phyloP scores from a whole-genome alignment of 1,140 invertebrate genomes.

The Apis cerana region DNA sequence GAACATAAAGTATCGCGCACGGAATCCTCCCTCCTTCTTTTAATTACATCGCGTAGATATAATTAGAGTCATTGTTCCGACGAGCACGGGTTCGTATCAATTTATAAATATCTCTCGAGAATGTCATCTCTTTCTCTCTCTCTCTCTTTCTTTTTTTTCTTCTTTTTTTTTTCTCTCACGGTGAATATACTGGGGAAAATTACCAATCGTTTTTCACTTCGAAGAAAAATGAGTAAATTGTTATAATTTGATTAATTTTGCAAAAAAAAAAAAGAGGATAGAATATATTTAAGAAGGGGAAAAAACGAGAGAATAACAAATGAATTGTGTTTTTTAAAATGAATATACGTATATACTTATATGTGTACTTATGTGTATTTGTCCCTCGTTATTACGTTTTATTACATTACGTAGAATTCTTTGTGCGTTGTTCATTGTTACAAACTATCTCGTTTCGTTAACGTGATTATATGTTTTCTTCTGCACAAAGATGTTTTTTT shows the following conservation, averaged over 20 bases:
- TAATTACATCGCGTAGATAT: slow-evolving; percentile 49
- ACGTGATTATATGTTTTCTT: not conserved
- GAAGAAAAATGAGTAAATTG: not conserved
- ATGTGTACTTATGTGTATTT: not conserved
- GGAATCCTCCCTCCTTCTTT: slow-evolving; percentile 9
- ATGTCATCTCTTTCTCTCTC: not conserved
- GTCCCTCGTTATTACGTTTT: not conserved
- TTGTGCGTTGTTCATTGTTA: not conserved
- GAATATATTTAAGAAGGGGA: not conserved
- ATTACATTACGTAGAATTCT: not conserved
- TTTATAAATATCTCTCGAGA: slow-evolving; percentile 44
- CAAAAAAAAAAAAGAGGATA: not conserved
- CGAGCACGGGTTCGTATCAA: slow-evolving; percentile 4
- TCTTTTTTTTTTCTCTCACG: not conserved
- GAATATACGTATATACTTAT: not conserved
- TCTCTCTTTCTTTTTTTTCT: not conserved
- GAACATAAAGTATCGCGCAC: slow-evolving; percentile 1
- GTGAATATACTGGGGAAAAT: slow-evolving; percentile 17
- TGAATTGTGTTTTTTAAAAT: not conserved
- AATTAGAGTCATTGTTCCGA: slow-evolving; percentile 52
- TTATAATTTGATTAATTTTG: not conserved
- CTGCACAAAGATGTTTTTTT: not conserved
- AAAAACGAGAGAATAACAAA: not conserved
- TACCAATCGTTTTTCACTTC: not conserved
- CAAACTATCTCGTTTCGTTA: not conserved